These are phyloP conservation scores for Helostoma temminkii DNA, from an alignment of 2,797 vertebrate species.

Conservation along the genomic window DNA sequence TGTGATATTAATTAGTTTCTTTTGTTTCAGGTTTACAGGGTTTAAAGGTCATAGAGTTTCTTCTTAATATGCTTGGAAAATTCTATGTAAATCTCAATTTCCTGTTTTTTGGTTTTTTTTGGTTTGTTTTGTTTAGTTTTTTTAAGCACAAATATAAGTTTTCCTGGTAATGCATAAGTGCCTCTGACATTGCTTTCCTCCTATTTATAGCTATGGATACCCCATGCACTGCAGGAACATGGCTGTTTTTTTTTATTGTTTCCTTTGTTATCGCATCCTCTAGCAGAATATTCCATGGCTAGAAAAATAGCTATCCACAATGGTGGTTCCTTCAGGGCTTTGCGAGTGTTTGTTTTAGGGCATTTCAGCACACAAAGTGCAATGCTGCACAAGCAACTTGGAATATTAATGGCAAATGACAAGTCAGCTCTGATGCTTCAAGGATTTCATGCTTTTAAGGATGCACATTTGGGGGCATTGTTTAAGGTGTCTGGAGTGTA, in stretches of 20 bases:
- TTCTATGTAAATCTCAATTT: slow-evolving; percentile 19
- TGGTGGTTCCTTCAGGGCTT: slow-evolving; percentile 78
- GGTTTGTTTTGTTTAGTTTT: too few relatives aligned
- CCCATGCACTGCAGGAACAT: slow-evolving; percentile 77
- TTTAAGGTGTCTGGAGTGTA: slow-evolving; percentile 85
- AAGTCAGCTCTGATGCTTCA: slow-evolving; percentile 81
- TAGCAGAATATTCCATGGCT: slow-evolving; percentile 76
- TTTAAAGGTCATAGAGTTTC: slow-evolving; percentile 11
- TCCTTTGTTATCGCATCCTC: slow-evolving; percentile 83
- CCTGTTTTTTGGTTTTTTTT: not conserved
- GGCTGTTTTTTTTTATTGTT: slow-evolving; percentile 81
- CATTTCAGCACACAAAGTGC: slow-evolving; percentile 75
- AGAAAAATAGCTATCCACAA: slow-evolving; percentile 74
- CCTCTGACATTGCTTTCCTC: slow-evolving; percentile 57
- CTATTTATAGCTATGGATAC: slow-evolving; percentile 76
- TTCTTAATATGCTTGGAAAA: slow-evolving; percentile 17
- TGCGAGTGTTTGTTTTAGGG: slow-evolving; percentile 79
- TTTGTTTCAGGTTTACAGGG: not conserved
- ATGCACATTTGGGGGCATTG: slow-evolving; percentile 86
- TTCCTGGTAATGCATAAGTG: slow-evolving; percentile 41
- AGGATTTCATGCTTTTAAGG: slow-evolving; percentile 86
- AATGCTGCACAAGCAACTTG: slow-evolving; percentile 71
- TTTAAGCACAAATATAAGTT: slow-evolving; percentile 37
- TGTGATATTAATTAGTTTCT: slow-evolving; percentile 9
- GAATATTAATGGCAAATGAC: slow-evolving; percentile 87